Percentiles rank a stretch among this genome's conserved stretches.
phyloP scores from a whole-genome alignment of 2,113 vertebrate species.

The Archocentrus centrarchus region DNA sequence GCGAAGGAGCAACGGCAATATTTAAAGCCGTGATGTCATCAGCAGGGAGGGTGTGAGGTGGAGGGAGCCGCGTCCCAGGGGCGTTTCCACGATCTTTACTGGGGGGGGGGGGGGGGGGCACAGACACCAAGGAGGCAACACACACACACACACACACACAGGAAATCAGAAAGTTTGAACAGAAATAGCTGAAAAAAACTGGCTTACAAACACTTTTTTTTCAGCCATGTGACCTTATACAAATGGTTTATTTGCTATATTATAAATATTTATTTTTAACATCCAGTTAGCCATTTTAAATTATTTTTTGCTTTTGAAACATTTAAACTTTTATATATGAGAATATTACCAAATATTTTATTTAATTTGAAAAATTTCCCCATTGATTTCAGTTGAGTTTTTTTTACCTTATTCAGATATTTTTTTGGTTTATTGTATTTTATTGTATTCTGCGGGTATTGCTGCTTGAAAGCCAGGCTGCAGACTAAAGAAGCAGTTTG shows the following conservation, averaged over 20 bases:
- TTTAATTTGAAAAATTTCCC: background rate
- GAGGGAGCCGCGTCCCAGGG: background rate
- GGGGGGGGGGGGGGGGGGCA: background rate
- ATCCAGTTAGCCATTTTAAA: background rate
- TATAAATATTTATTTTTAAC: background rate
- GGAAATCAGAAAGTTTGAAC: too few relatives aligned
- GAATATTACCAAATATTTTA: too few relatives aligned
- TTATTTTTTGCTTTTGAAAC: background rate
- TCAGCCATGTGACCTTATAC: too few relatives aligned
- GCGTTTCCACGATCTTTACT: background rate
- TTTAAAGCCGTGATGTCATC: conserved; percentile 82
- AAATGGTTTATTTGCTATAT: too few relatives aligned
- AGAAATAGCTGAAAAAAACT: too few relatives aligned
- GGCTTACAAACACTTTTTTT: too few relatives aligned
- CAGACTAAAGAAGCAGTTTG: background rate
- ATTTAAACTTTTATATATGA: too few relatives aligned
- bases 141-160: too few relatives aligned
- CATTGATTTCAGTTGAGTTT: background rate
- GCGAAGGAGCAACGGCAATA: conserved; percentile 75
- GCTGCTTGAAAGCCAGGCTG: background rate
- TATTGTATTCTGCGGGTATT: background rate
- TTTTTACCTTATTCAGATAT: background rate
- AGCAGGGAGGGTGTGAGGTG: conserved; percentile 57
- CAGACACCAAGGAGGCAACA: background rate
- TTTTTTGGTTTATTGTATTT: background rate